Evolutionary conservation across 2,797 vertebrate genomes (phyloP).

Genomic region (Rhyacichthys aspro): DNA sequence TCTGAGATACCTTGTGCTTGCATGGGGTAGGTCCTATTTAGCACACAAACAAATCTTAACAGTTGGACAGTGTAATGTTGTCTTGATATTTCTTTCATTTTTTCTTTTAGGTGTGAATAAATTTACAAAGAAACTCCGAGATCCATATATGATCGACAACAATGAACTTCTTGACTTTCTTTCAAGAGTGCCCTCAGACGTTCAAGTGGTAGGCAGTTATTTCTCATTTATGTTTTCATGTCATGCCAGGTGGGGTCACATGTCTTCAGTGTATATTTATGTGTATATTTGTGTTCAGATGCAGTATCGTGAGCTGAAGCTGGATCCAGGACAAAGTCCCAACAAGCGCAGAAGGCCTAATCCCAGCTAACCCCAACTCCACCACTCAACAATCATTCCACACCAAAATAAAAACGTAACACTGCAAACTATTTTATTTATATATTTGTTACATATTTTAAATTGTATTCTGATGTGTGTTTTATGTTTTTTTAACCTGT

Average conservation of each 20-base stretch:
- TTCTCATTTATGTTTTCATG: too few relatives aligned
- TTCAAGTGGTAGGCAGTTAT: slow-evolving; percentile 87
- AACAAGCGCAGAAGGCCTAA: slow-evolving; percentile 87
- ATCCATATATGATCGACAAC: slow-evolving; percentile 91
- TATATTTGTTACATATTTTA: slow-evolving; percentile 42
- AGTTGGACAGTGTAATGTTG: not conserved
- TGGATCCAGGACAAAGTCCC: slow-evolving; percentile 86
- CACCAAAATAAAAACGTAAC: slow-evolving; percentile 14
- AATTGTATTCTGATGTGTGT: slow-evolving; percentile 10
- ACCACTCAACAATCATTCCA: not conserved
- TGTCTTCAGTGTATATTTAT: slow-evolving; percentile 2
- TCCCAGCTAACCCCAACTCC: slow-evolving; percentile 75
- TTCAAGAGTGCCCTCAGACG: slow-evolving; percentile 93
- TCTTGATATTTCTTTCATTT: not conserved
- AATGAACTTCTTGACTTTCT: slow-evolving; percentile 95
- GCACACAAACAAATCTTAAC: not conserved
- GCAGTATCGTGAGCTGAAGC: slow-evolving; percentile 90
- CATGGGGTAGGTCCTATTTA: slow-evolving; percentile 88
- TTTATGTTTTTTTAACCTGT: slow-evolving; percentile 17
- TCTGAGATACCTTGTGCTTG: slow-evolving; percentile 90
- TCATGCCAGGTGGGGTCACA: not conserved
- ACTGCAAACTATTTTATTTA: slow-evolving; percentile 38
- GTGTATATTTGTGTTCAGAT: slow-evolving; percentile 80
- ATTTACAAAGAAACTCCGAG: slow-evolving; percentile 95
- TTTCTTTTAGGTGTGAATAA: slow-evolving; percentile 86